phyloP scores from a whole-genome alignment of 2,888 invertebrate genomes.

The Calephelis perditalis region DNA sequence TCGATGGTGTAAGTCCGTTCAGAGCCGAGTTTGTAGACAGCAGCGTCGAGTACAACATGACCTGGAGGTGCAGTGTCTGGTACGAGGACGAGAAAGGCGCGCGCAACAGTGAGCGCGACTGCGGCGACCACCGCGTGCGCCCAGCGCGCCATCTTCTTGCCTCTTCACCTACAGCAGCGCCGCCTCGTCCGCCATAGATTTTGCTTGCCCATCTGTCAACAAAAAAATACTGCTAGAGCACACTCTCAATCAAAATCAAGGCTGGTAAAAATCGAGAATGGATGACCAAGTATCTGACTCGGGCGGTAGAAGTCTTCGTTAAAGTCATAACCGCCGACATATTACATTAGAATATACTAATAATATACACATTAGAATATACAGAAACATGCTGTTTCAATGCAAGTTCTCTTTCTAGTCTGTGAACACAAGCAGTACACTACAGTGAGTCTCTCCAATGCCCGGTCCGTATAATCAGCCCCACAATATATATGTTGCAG shows the following conservation, averaged over 20 bases:
- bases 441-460: no score
- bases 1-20: conserved; percentile 89
- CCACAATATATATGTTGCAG: no score
- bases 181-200: conserved; percentile 54
- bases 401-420: no score
- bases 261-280: no score
- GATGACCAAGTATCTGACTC: no score
- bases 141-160: conserved; percentile 47
- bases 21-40: conserved; percentile 88
- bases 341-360: no score
- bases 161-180: conserved; percentile 63
- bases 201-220: conserved; percentile 55
- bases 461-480: no score
- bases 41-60: conserved; percentile 85
- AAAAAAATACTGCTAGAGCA: conserved; percentile 19
- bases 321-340: no score
- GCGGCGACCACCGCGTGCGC: conserved; percentile 36
- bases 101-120: conserved; percentile 38
- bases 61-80: conserved; percentile 80
- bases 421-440: no score
- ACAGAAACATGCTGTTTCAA: no score
- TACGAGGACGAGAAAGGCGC: conserved; percentile 78
- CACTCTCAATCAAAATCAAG: background rate
- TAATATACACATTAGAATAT: no score
- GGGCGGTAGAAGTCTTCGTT: no score